Conservation (phyloP, 37 sponge, comb jelly and placozoan species). For the Haliclona indistincta region DNA sequence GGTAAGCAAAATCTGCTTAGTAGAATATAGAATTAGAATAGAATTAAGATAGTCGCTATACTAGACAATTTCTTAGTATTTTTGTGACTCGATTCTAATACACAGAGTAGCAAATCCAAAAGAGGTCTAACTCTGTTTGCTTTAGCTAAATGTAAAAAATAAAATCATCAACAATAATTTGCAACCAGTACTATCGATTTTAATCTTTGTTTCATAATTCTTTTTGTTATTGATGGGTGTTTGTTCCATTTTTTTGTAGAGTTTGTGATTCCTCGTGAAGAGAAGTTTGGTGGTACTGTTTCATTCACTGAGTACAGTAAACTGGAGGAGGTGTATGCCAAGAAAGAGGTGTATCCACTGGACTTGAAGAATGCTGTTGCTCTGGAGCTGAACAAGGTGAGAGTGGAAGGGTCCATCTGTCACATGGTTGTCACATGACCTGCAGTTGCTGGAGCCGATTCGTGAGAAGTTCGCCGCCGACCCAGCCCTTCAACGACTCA, state of each 20-base stretch:
- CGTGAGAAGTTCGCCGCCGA: slow-evolving; percentile 63
- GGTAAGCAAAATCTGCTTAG: too few species aligned
- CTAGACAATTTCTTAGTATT: too few species aligned
- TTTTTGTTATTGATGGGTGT: too few species aligned
- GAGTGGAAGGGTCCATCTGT: not conserved
- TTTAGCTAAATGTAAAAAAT: too few species aligned
- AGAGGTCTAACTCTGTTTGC: too few species aligned
- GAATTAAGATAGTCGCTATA: too few species aligned
- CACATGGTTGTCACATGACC: not conserved
- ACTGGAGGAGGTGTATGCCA: slow-evolving; percentile 76
- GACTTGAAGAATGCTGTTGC: slow-evolving; percentile 93
- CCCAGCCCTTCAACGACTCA: slow-evolving; percentile 64
- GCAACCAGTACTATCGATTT: too few species aligned
- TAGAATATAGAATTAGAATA: too few species aligned
- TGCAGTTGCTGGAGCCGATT: slow-evolving; percentile 82
- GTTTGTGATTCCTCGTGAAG: slow-evolving; percentile 75
- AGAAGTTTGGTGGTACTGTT: slow-evolving; percentile 87
- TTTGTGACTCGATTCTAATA: too few species aligned
- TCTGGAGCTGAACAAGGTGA: slow-evolving; percentile 78
- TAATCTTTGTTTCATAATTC: too few species aligned
- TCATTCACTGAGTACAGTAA: slow-evolving; percentile 57
- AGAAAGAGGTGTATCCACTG: slow-evolving; percentile 80
- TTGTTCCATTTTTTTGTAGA: slow-evolving; percentile 33
- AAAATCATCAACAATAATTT: too few species aligned
- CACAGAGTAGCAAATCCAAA: too few species aligned